Base-by-base conservation (phyloP, 2,888 invertebrate genomes). In the Sycophila texana region DNA sequence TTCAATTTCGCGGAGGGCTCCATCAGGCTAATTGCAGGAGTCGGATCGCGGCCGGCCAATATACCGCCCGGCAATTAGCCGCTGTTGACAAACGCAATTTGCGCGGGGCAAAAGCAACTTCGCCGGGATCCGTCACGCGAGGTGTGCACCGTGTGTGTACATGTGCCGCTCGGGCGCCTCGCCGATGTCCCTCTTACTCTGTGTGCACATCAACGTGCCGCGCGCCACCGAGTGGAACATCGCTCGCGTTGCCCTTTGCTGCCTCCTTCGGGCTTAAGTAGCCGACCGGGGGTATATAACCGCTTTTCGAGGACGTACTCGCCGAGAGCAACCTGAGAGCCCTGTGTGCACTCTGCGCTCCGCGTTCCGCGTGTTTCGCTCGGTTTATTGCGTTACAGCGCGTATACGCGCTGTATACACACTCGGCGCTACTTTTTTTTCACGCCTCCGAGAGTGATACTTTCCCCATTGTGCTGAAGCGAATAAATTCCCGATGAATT, bases 51-150 rank as follows among this genome's bases (percentile, higher is more conserved):
- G 57, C 55, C 84, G 84, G 85, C 85, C 86, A 87, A 89, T 88
- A 88, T 88, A 88, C 87, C 86, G 86, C 82, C 80, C 83, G 87
- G 88, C 89, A 89, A 90, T 89, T 89, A 89, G 87, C 84, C 84
- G 83, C 86, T 88, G 89, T 89, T 89, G 88, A 89, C 88, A 88
- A 90, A 90, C 87, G 86, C 87, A 90, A 90, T 90, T 90, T 89
- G 83, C 67, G 7, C 22, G 47, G 47, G 53, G 58, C 65, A 47
- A 39, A 20, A 55, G 20, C 55, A 39, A 22, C 18, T 16, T 16
- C 30, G 3, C 2, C 57, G 55, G 60, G 60, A 58, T 57, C 63
- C 30, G 51, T 63, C 67, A 55, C 51, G 60, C 13, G 30, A 5
- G 20, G 22, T 1, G 30, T 1, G n/a, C 12, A 13, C 26, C 7